Percentiles rank a stretch among this genome's conserved stretches.
These are phyloP conservation scores for Eurytemora carolleeae DNA, from an alignment of 1,140 invertebrate species.

Conservation along the genomic window DNA sequence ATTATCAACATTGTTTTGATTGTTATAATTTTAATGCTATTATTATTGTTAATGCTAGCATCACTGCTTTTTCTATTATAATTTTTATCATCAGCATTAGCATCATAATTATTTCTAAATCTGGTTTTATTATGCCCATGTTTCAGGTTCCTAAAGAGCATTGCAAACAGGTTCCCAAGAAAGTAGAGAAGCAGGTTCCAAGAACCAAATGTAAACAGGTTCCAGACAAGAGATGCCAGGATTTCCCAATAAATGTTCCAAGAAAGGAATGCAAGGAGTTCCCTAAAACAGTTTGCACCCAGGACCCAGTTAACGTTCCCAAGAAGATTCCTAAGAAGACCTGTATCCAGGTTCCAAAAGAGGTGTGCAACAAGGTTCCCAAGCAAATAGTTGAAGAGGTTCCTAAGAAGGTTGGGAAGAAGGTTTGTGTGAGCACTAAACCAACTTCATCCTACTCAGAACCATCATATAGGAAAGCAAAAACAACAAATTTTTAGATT, in stretches of 20 bases:
- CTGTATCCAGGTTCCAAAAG: slow-evolving; percentile 7
- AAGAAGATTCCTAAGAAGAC: slow-evolving; percentile 12
- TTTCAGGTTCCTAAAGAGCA: not conserved
- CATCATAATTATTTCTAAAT: no score
- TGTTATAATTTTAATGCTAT: no score
- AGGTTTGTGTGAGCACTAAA: slow-evolving; percentile 11
- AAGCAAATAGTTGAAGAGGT: slow-evolving; percentile 9
- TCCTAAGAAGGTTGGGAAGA: slow-evolving; percentile 11
- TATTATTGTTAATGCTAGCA: no score
- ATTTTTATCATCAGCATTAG: no score
- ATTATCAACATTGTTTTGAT: no score
- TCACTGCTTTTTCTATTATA: no score
- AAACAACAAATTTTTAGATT: not conserved
- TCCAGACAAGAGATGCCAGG: slow-evolving; percentile 14
- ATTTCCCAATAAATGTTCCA: slow-evolving; percentile 10
- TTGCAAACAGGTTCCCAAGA: slow-evolving; percentile 5
- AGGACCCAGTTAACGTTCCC: slow-evolving; percentile 8
- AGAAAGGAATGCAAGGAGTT: slow-evolving; percentile 14
- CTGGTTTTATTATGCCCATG: no score
- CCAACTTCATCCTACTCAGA: not conserved
- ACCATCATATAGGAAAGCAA: not conserved
- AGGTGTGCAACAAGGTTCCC: slow-evolving; percentile 13
- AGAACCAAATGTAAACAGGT: slow-evolving; percentile 10
- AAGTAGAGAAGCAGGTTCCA: slow-evolving; percentile 12
- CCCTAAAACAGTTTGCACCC: slow-evolving; percentile 10